These are phyloP conservation scores for Sesamia nonagrioides DNA, from an alignment of 1,140 invertebrate genomes.

Conservation along the genomic window DNA sequence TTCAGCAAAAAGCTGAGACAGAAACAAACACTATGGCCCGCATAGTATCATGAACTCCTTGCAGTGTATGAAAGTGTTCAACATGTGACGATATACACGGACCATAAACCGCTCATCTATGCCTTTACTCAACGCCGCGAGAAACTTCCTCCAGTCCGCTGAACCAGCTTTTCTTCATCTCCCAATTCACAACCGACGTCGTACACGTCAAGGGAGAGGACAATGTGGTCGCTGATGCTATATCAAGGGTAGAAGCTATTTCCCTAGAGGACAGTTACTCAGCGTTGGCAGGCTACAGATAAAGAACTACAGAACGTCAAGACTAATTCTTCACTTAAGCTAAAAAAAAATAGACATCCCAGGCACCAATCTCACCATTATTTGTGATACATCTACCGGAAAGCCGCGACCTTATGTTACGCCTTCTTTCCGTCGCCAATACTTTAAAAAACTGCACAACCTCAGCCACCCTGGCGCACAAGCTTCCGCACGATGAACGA, in stretches of 20 bases:
- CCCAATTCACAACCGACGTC: conserved; percentile 35
- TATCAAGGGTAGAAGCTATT: conserved; percentile 18
- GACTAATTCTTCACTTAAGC: not conserved
- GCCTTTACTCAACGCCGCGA: too few species aligned
- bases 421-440: not conserved
- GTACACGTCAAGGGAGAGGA: conserved; percentile 11
- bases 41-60: conserved; percentile 75
- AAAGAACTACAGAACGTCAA: too few species aligned
- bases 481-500: conserved; percentile 21
- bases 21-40: too few species aligned
- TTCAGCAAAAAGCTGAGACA: conserved; percentile 45
- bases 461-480: conserved; percentile 44
- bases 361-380: not conserved
- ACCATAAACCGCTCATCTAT: too few species aligned
- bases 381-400: conserved; percentile 31
- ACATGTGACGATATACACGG: too few species aligned
- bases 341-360: conserved; percentile 16
- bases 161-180: conserved; percentile 31
- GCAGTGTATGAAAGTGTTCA: conserved; percentile 80
- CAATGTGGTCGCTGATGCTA: conserved; percentile 25
- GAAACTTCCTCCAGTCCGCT: conserved; percentile 10
- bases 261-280: too few species aligned
- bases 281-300: too few species aligned
- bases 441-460: conserved; percentile 14
- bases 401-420: too few species aligned